Percentiles rank a stretch among this genome's conserved stretches.
These are phyloP conservation scores for Trogon surrucura DNA, from an alignment of 2,113 vertebrate genomes.

Conservation along the genomic window DNA sequence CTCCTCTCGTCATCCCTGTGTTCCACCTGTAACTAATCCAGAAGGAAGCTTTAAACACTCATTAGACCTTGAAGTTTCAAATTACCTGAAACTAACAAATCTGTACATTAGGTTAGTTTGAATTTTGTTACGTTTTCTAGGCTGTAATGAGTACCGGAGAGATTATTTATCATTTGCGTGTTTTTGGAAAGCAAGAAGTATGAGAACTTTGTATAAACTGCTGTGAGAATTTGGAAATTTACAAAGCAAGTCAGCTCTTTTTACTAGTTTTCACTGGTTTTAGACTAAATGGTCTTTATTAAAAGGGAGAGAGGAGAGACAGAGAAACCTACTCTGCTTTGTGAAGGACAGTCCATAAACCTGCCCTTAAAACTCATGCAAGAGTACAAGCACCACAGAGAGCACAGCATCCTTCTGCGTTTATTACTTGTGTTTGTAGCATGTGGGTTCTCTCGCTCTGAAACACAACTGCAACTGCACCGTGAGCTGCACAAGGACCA, in stretches of 20 bases:
- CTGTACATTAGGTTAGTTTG: not conserved
- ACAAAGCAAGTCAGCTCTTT: not conserved
- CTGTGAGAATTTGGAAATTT: not conserved
- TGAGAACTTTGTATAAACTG: not conserved
- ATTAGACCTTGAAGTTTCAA: not conserved
- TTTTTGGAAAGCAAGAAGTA: not conserved
- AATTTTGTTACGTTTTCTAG: not conserved
- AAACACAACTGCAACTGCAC: not conserved
- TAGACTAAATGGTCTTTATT: not conserved
- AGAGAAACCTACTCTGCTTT: not conserved
- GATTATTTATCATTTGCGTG: not conserved
- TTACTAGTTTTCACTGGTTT: not conserved
- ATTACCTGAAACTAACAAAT: not conserved
- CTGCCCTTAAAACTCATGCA: not conserved
- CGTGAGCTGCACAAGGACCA: accelerated
- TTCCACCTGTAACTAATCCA: not conserved
- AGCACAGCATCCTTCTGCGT: not conserved
- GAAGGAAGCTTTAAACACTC: not conserved
- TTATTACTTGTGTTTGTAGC: not conserved
- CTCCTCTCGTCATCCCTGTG: not conserved
- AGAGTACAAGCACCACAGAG: not conserved
- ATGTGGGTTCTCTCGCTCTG: accelerated
- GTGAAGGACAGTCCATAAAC: not conserved
- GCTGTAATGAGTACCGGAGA: not conserved
- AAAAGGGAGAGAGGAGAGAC: not conserved